A percentile compares a stretch with the other conserved stretches of the same genome.
Conservation (phyloP, 2,888 invertebrate genomes). For the Thereva unica region DNA sequence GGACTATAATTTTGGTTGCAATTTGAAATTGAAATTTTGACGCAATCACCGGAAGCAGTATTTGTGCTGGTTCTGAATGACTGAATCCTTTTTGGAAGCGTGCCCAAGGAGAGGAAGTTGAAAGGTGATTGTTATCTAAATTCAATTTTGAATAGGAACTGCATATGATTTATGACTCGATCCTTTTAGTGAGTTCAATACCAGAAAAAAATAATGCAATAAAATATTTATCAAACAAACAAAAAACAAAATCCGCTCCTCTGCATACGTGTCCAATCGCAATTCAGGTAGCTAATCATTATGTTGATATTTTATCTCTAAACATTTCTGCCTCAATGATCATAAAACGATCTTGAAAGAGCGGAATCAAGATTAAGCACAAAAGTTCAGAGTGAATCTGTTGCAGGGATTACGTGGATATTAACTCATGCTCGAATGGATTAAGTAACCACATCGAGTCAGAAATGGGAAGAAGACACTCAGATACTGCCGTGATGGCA, state of each 20-base stretch:
- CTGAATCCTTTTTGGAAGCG: too few species aligned
- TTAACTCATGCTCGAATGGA: slow-evolving; percentile 24
- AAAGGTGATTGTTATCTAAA: too few species aligned
- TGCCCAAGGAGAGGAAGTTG: too few species aligned
- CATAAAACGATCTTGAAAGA: slow-evolving; percentile 13
- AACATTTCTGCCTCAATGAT: slow-evolving; percentile 13
- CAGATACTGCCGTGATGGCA: background rate
- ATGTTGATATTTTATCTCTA: background rate
- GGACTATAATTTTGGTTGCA: slow-evolving; percentile 21
- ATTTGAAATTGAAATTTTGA: slow-evolving; percentile 33
- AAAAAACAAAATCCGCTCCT: too few species aligned
- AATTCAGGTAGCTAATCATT: background rate
- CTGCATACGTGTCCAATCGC: too few species aligned
- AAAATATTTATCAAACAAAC: too few species aligned
- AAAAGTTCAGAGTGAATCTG: slow-evolving; percentile 12
- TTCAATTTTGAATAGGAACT: too few species aligned
- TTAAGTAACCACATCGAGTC: slow-evolving; percentile 20
- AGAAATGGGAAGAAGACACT: slow-evolving; percentile 8
- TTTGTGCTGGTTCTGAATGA: slow-evolving; percentile 18
- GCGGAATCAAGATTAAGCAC: slow-evolving; percentile 7
- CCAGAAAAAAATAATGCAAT: too few species aligned
- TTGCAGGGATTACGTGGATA: slow-evolving; percentile 20
- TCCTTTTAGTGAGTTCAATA: too few species aligned
- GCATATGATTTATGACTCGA: too few species aligned
- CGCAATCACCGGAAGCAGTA: slow-evolving; percentile 28